These are phyloP conservation scores for Lycocorax pyrrhopterus DNA, from an alignment of 2,113 vertebrate genomes.

Conservation along the genomic window DNA sequence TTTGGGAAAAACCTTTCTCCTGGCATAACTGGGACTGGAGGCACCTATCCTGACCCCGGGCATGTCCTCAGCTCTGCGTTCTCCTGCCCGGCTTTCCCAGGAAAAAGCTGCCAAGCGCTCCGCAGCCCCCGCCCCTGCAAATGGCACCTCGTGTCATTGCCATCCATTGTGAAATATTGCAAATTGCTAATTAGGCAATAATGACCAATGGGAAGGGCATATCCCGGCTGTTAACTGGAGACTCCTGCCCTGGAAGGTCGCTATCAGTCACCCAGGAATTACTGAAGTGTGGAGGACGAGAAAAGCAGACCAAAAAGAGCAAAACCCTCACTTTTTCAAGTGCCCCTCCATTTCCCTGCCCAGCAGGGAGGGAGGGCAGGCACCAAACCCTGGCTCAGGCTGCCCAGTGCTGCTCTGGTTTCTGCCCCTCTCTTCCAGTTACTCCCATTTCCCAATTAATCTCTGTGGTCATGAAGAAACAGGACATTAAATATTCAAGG, in stretches of 20 bases:
- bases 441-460: neutral
- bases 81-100: neutral
- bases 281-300: neutral
- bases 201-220: slow-evolving; percentile 42
- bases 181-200: slow-evolving; percentile 46
- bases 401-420: neutral
- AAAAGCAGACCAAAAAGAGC: neutral
- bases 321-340: neutral
- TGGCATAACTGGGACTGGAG: neutral
- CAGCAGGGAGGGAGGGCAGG: neutral
- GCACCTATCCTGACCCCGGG: neutral
- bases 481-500: neutral
- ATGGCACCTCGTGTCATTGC: neutral
- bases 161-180: neutral
- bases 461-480: neutral
- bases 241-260: neutral
- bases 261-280: slow-evolving; percentile 23
- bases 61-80: neutral
- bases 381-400: neutral
- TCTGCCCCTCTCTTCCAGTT: neutral
- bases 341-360: neutral
- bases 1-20: neutral
- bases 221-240: slow-evolving; percentile 29
- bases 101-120: neutral
- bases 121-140: neutral